phyloP scores from a whole-genome alignment of 2,113 vertebrate genomes.

The Excalfactoria chinensis region DNA sequence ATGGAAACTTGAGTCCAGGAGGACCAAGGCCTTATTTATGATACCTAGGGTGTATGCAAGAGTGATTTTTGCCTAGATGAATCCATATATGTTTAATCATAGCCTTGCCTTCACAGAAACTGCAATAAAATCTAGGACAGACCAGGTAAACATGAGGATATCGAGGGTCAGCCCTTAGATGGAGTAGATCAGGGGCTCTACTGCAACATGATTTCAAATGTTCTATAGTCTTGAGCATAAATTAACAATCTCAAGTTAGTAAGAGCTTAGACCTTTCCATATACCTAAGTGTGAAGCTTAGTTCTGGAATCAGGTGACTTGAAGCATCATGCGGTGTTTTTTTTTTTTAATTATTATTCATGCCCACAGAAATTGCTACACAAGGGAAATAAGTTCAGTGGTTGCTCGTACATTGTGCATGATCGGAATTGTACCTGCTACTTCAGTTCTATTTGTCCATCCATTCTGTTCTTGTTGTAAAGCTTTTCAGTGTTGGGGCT shows the following conservation, averaged over 20 bases:
- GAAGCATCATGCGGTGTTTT: not conserved
- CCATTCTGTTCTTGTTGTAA: not conserved
- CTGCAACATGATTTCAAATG: not conserved
- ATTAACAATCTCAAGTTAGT: not conserved
- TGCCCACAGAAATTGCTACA: not conserved
- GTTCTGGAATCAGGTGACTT: not conserved
- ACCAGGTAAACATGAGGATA: not conserved
- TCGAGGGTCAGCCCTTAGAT: not conserved
- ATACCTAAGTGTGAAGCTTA: fast-evolving
- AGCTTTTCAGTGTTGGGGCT: fast-evolving
- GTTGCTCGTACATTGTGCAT: fast-evolving
- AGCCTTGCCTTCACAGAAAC: not conserved
- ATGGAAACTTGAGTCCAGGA: no score
- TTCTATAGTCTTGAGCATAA: not conserved
- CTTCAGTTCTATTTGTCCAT: not conserved
- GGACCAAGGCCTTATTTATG: not conserved
- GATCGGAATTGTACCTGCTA: not conserved
- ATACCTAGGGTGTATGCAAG: not conserved
- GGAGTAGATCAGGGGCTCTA: not conserved
- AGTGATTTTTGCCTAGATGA: not conserved
- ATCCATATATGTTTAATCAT: not conserved
- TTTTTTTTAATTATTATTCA: fast-evolving
- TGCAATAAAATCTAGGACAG: not conserved
- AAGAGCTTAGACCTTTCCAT: not conserved
- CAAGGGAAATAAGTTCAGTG: not conserved